Conservation (phyloP, 2,888 invertebrate species). For the Leptinotarsa rubiginosa region DNA sequence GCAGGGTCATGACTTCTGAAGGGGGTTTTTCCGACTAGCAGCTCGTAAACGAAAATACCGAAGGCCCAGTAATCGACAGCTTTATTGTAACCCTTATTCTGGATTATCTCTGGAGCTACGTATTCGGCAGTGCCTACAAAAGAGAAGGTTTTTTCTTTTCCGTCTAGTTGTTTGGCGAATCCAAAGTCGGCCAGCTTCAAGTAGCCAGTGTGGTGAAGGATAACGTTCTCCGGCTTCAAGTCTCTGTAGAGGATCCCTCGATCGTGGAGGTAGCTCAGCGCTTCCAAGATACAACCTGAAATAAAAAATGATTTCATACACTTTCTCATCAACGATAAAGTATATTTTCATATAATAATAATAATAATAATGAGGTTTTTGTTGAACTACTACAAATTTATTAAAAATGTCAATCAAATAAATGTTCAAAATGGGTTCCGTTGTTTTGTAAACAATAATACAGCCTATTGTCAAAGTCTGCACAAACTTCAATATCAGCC, state of each 20-base stretch:
- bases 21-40: constrained; percentile 87
- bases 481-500: too few relatives aligned
- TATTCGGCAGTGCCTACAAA: constrained; percentile 95
- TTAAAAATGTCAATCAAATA: too few relatives aligned
- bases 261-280: constrained; percentile 87
- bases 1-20: constrained; percentile 77
- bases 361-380: too few relatives aligned
- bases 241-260: constrained; percentile 86
- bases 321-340: too few relatives aligned
- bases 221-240: constrained; percentile 92
- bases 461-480: too few relatives aligned
- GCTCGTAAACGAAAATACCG: constrained; percentile 87
- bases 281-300: constrained; percentile 87
- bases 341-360: neutral
- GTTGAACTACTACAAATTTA: too few relatives aligned
- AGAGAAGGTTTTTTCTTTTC: constrained; percentile 87
- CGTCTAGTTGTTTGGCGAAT: constrained; percentile 83
- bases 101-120: constrained; percentile 88
- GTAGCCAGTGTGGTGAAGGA: constrained; percentile 85
- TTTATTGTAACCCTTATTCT: constrained; percentile 84
- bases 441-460: too few relatives aligned
- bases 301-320: neutral
- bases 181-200: constrained; percentile 94
- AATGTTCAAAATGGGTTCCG: too few relatives aligned
- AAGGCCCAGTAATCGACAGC: constrained; percentile 95